Percentiles rank a stretch among this genome's conserved stretches.
Evolutionary conservation across 2,888 invertebrate species (phyloP).

Genomic region (Eupithecia centaureata): DNA sequence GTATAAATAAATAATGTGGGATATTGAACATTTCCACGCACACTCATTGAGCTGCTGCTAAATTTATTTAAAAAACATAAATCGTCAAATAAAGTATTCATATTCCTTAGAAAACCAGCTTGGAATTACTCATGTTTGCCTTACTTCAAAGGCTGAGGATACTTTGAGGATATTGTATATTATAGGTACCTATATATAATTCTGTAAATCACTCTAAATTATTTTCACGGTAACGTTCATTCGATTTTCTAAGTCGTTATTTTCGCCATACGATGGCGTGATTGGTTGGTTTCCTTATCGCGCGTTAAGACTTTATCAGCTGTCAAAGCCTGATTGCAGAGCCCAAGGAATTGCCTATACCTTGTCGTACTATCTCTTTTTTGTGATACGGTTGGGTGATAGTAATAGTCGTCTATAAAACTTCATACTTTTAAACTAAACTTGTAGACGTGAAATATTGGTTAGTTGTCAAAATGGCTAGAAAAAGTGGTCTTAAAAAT

Average conservation of each 20-base stretch:
- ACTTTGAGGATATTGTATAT: not conserved
- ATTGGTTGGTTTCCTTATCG: slow-evolving; percentile 35
- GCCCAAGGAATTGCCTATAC: slow-evolving; percentile 56
- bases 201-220: not conserved
- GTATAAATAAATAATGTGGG: not conserved
- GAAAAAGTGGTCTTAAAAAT: slow-evolving; percentile 51
- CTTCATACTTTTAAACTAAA: slow-evolving; percentile 13
- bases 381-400: slow-evolving; percentile 37
- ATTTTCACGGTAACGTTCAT: not conserved
- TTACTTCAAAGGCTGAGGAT: not conserved
- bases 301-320: slow-evolving; percentile 47
- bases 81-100: not conserved
- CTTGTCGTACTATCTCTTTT: slow-evolving; percentile 57
- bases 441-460: not conserved
- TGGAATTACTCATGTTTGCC: not conserved
- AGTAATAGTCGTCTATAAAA: slow-evolving; percentile 20
- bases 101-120: not conserved
- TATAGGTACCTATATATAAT: too few species aligned
- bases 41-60: not conserved
- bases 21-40: not conserved
- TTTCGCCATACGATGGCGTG: slow-evolving; percentile 16
- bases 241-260: slow-evolving; percentile 9
- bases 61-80: not conserved
- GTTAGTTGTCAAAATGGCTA: slow-evolving; percentile 52
- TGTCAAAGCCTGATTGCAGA: slow-evolving; percentile 50